These are phyloP conservation scores for Corythornis madagascariensis DNA, from an alignment of 2,113 vertebrate genomes.

Conservation along the genomic window DNA sequence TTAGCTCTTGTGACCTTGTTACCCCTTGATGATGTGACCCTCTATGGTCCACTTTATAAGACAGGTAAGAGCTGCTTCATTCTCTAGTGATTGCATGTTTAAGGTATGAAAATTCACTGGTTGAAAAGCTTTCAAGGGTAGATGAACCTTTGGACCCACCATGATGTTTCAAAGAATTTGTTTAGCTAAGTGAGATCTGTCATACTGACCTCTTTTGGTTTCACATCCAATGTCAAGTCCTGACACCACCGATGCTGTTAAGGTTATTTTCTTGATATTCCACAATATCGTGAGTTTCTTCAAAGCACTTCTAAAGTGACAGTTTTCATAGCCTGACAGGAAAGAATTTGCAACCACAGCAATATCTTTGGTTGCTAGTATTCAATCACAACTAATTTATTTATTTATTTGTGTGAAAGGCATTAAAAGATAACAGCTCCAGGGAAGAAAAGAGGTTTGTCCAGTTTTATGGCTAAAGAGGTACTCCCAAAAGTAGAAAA, in stretches of 20 bases:
- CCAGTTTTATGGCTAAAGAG: neutral
- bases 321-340: neutral
- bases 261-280: neutral
- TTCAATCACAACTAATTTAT: neutral
- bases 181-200: neutral
- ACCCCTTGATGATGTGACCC: neutral
- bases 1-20: neutral
- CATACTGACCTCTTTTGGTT: neutral
- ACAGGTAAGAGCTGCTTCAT: neutral
- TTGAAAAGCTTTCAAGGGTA: neutral
- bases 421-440: neutral
- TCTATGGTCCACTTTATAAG: neutral
- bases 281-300: neutral
- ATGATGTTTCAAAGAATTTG: neutral
- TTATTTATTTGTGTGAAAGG: neutral
- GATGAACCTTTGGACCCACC: neutral
- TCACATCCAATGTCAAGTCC: neutral
- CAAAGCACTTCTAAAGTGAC: neutral
- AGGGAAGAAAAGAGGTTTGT: neutral
- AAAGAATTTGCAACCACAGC: neutral
- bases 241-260: neutral
- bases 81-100: neutral
- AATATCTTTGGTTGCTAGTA: neutral
- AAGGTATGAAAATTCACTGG: neutral
- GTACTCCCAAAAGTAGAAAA: neutral